A percentile compares a stretch with the other conserved stretches of the same genome.
Evolutionary conservation across 2,113 vertebrate genomes (phyloP).

Genomic region (Numida meleagris): DNA sequence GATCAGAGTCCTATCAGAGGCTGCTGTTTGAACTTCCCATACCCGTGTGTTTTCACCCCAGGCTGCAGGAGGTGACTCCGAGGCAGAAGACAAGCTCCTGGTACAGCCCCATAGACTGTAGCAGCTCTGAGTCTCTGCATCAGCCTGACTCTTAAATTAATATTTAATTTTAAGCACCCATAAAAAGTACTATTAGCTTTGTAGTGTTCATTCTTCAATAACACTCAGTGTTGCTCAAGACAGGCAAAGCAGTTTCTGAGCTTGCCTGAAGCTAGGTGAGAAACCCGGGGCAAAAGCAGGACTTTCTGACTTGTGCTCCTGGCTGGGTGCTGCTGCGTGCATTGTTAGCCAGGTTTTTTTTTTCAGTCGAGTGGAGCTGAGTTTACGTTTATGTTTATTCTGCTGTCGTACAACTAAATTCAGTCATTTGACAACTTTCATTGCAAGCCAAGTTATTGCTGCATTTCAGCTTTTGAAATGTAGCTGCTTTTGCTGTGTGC

Average conservation of each 20-base stretch:
- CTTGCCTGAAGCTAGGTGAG: background rate
- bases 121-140: background rate
- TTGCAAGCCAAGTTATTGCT: conserved; percentile 24
- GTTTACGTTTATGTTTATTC: conserved; percentile 53
- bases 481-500: background rate
- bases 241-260: background rate
- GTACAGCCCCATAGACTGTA: background rate
- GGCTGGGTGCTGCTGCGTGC: background rate
- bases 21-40: background rate
- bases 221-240: background rate
- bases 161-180: background rate
- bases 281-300: background rate
- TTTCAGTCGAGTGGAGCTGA: background rate
- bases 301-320: background rate
- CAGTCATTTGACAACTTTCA: conserved; percentile 42
- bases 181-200: background rate
- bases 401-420: background rate
- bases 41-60: background rate
- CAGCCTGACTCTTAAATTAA: background rate
- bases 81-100: background rate
- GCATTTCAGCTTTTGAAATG: conserved; percentile 38
- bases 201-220: background rate
- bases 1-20: background rate
- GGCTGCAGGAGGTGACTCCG: background rate
- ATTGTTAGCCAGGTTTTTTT: background rate